Evolutionary conservation across 2,888 invertebrate species (phyloP), one percentile per base, ranked within the genome.

Genomic region (Cordilura impudica): DNA sequence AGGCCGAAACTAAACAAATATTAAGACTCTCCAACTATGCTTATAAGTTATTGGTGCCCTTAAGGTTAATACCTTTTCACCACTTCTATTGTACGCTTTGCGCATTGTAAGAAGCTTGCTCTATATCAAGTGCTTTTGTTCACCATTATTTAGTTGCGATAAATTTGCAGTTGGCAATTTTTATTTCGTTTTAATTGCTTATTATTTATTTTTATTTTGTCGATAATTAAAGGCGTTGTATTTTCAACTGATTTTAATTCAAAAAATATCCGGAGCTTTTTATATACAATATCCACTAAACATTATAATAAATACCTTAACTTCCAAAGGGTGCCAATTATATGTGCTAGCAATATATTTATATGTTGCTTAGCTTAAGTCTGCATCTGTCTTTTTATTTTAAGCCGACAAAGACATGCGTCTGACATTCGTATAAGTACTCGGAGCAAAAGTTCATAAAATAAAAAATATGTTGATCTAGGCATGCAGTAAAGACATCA

Each of bases 181-280:
- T 69, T 39, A 56, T 63, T 60, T 69, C 69, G 69, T 69, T 75
- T 63, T 56, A 69, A 63, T 75, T 69, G 63, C 56, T 63, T 76
- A 60, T 66, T 43, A 56, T 65, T 65, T 49, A 35, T 29, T 16
- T 29, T 29, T 18, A 56, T 60, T 61, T 49, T 47, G 61, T 29
- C 49, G 47, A 54, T 76, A 76, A 76, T 70, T 70, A 70, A 70
- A 70, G 75, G 63, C 63, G 56, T 75, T 69, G 69, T 70, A 51
- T 43, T 63, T 51, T 70, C 16, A 56, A 70, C 21, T 31, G 43
- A 56, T 76, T 76, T 70, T 70, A 63, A 58, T 70, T 67, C 31
- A 23, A 70, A 76, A 63, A n/a, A 10, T 31, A 63, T 70, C 43
- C 16, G 29, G 7, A 39, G 49, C 56, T 31, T 56, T 51, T n/a